Conservation (phyloP, 2,888 invertebrate species). For the Oscheius sp. region DNA sequence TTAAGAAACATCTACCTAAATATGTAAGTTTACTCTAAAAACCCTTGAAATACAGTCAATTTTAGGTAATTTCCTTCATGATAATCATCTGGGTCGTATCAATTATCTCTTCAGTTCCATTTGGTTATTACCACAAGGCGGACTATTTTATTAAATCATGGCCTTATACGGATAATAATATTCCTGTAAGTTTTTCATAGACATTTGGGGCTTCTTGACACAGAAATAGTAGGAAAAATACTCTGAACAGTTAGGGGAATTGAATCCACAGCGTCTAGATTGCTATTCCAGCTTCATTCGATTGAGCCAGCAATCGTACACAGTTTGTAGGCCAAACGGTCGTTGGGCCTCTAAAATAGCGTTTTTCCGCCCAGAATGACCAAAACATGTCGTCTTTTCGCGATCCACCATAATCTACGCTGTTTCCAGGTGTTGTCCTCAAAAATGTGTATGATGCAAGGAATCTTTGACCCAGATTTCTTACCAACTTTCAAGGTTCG, state of each 20-base stretch:
- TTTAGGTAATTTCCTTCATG: conserved; percentile 34
- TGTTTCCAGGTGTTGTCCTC: conserved; percentile 46
- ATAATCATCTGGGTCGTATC: conserved; percentile 58
- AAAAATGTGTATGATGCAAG: conserved; percentile 62
- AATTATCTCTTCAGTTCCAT: conserved; percentile 56
- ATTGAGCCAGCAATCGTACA: too few relatives aligned
- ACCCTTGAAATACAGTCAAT: background rate
- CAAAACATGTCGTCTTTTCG: background rate
- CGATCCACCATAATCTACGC: too few relatives aligned
- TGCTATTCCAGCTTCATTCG: too few relatives aligned
- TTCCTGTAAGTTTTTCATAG: conserved; percentile 38
- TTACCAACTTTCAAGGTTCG: conserved; percentile 44
- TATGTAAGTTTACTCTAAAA: background rate
- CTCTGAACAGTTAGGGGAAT: too few relatives aligned
- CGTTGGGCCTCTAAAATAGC: too few relatives aligned
- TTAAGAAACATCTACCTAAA: conserved; percentile 30
- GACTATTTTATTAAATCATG: conserved; percentile 60
- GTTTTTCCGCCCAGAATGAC: too few relatives aligned
- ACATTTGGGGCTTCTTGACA: too few relatives aligned
- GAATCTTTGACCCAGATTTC: conserved; percentile 51
- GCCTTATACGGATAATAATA: conserved; percentile 51
- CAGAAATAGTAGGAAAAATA: too few relatives aligned
- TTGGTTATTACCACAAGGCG: conserved; percentile 57
- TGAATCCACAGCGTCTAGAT: too few relatives aligned
- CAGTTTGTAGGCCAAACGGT: too few relatives aligned